Evolutionary conservation across 1,140 invertebrate genomes (phyloP).

Genomic region (Procambarus clarkii): DNA sequence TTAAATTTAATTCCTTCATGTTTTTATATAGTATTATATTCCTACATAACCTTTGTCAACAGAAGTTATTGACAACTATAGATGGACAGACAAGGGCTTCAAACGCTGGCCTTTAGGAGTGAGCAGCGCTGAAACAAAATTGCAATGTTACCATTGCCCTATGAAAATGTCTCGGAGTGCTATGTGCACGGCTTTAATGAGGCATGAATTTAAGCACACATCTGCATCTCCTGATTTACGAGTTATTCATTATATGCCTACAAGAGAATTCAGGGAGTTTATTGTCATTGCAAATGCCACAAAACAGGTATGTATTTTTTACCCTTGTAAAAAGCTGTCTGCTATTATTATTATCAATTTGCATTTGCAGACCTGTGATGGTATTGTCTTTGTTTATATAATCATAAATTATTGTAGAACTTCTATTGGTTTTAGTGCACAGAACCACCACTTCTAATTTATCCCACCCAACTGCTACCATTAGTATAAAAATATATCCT

Average conservation of each 20-base stretch:
- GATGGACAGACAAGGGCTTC: slow-evolving; percentile 53
- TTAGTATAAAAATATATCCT: too few species aligned
- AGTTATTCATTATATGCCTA: slow-evolving; percentile 59
- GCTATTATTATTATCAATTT: too few species aligned
- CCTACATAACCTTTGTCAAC: neutral
- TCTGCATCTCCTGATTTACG: slow-evolving; percentile 23
- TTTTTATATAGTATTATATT: neutral
- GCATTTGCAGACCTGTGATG: neutral
- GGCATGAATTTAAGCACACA: slow-evolving; percentile 47
- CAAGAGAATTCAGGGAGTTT: slow-evolving; percentile 51
- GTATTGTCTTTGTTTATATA: too few species aligned
- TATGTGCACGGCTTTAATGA: slow-evolving; percentile 43
- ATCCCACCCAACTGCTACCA: too few species aligned
- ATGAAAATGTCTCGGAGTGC: slow-evolving; percentile 44
- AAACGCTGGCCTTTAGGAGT: slow-evolving; percentile 42
- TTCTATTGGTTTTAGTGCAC: too few species aligned
- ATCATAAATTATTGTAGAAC: too few species aligned
- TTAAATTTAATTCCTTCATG: too few species aligned
- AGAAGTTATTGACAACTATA: slow-evolving; percentile 51
- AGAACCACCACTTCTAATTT: too few species aligned
- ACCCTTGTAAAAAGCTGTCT: neutral
- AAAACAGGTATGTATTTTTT: slow-evolving; percentile 25
- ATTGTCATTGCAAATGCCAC: slow-evolving; percentile 55
- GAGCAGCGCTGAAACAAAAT: slow-evolving; percentile 5
- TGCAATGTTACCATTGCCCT: slow-evolving; percentile 43